Base-by-base conservation (phyloP, 2,888 invertebrate species). In the Hofmannophila pseudospretella region DNA sequence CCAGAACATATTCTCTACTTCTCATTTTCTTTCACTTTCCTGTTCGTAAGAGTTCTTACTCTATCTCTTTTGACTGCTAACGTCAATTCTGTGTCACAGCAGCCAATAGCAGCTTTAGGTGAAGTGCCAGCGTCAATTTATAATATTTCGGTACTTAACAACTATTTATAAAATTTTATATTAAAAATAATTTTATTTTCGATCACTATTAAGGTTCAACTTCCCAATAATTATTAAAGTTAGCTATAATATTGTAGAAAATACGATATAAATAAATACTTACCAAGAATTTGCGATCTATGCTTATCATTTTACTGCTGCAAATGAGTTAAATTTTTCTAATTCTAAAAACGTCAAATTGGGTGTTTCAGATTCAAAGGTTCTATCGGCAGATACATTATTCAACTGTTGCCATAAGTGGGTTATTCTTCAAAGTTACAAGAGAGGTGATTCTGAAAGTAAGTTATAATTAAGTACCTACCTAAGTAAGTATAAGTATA, bases 381-480 rank as follows among this genome's bases (percentile, higher is more conserved):
- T 62, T 69, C 26, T 58, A 58, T 38, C 52, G 57, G 3, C 69
- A 70, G 43, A 49, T 67, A 0, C 54, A 54, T 11, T 58, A 57
- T 22, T 54, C 54, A 1, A 51, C 54, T 2, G 47, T 63, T 2
- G 57, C 51, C 2, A 23, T 70, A 4, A 60, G 52, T 37, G 70
- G 70, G 4, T 42, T 60, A 9, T 65, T 62, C 9, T 69, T 69
- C 40, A 38, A 41, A 19, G 49, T 69, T 1, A 62, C 67, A 1
- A 39, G 62, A 26, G 53, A 49, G 14, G 59, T 53, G 31, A 50
- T 67, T 7, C 32, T 69, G 3, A 54, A 55, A 43, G 68, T 69
- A 44, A 48, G 58, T 47, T 20, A 36, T 16, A 16, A 4, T 3
- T 16, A 16, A 16, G 16, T 16, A 5, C 5, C 3, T 16, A 16